Percentiles rank a stretch among this genome's conserved stretches.
These are phyloP conservation scores for Sisyra nigra DNA, from an alignment of 2,888 invertebrate genomes.

Conservation along the genomic window DNA sequence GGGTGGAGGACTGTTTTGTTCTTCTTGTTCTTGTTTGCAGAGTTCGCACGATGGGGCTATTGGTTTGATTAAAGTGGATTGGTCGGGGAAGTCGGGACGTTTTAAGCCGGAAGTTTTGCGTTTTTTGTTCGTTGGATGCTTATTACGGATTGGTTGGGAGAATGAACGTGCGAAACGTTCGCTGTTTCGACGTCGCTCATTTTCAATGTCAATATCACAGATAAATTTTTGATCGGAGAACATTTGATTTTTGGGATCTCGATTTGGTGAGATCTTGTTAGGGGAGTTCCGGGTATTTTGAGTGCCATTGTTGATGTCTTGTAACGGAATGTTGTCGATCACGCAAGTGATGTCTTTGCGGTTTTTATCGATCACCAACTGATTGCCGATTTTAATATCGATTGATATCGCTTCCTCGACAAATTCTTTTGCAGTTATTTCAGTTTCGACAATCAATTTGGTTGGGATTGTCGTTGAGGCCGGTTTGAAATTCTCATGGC, in stretches of 20 bases:
- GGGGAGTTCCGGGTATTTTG: slow-evolving; percentile 20
- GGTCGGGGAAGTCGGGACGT: slow-evolving; percentile 4
- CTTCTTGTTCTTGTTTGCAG: not conserved
- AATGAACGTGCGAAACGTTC: slow-evolving; percentile 46
- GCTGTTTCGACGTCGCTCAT: slow-evolving; percentile 42
- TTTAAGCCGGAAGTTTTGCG: slow-evolving; percentile 12
- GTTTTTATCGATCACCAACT: too few species aligned
- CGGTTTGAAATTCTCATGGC: slow-evolving; percentile 40
- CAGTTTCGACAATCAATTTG: not conserved
- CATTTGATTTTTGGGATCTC: slow-evolving; percentile 17
- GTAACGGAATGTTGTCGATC: slow-evolving; percentile 2
- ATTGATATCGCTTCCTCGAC: not conserved
- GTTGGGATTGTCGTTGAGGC: too few species aligned
- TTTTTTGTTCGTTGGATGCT: slow-evolving; percentile 24
- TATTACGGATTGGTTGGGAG: slow-evolving; percentile 32
- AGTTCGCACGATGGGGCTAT: slow-evolving; percentile 11
- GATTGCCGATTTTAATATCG: too few species aligned
- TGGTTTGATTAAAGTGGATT: slow-evolving; percentile 16
- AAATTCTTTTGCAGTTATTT: not conserved
- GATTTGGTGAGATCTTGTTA: slow-evolving; percentile 24
- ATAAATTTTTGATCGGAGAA: slow-evolving; percentile 24
- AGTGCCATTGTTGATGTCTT: slow-evolving; percentile 1
- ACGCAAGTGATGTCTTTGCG: not conserved
- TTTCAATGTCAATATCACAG: slow-evolving; percentile 32
- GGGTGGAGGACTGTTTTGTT: not conserved